Percentiles rank a stretch among this genome's conserved stretches.
phyloP scores from a whole-genome alignment of 2,888 invertebrate species.

The Teinopalpus imperialis region DNA sequence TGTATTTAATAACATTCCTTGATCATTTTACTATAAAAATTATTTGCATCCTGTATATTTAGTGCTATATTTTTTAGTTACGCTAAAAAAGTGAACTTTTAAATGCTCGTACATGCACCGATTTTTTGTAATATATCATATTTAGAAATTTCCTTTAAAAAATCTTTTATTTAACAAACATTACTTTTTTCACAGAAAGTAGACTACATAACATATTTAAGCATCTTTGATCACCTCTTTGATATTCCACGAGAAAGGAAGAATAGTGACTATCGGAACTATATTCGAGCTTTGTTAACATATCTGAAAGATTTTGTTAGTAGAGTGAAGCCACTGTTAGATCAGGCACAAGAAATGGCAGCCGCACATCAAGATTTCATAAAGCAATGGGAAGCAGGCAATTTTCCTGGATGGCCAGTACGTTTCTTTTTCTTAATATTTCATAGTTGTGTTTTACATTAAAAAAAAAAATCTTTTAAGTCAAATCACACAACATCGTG shows the following conservation, averaged over 20 bases:
- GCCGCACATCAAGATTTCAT: conserved; percentile 91
- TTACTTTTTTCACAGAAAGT: conserved; percentile 89
- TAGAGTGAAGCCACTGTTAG: conserved; percentile 92
- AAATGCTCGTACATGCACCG: too few species aligned
- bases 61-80: too few species aligned
- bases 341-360: conserved; percentile 90
- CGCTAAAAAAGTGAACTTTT: too few species aligned
- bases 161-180: not conserved
- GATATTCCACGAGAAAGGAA: conserved; percentile 96
- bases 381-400: conserved; percentile 93
- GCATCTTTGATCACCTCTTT: conserved; percentile 96
- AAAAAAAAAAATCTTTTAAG: too few species aligned
- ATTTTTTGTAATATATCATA: too few species aligned
- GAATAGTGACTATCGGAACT: conserved; percentile 93
- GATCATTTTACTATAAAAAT: too few species aligned
- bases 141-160: too few species aligned
- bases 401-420: conserved; percentile 97
- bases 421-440: too few species aligned
- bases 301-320: conserved; percentile 92
- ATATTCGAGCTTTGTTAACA: conserved; percentile 90
- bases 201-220: conserved; percentile 97
- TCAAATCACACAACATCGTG: too few species aligned
- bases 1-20: too few species aligned
- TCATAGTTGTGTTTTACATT: too few species aligned
- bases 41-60: too few species aligned